Percentiles rank a stretch among this genome's conserved stretches.
These are phyloP conservation scores for Cephus spinipes DNA, from an alignment of 2,888 invertebrate species.

Conservation along the genomic window DNA sequence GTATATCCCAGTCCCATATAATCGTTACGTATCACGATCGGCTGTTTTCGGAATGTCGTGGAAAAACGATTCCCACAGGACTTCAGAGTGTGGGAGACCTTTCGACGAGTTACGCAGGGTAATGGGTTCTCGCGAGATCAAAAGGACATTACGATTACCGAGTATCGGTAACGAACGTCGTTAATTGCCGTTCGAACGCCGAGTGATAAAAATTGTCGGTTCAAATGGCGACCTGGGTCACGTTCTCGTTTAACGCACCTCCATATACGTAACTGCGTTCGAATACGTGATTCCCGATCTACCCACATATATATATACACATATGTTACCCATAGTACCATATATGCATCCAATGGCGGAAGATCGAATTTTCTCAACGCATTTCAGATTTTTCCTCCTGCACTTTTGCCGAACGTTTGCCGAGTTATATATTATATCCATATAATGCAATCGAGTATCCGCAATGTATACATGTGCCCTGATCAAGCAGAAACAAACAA, in stretches of 20 bases:
- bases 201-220: background rate
- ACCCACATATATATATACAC: too few relatives aligned
- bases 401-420: background rate
- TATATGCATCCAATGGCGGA: background rate
- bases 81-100: background rate
- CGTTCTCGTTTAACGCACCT: background rate
- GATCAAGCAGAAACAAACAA: background rate
- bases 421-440: background rate
- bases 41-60: background rate
- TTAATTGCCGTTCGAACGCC: background rate
- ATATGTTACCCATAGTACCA: background rate
- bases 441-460: background rate
- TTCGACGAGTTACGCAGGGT: background rate
- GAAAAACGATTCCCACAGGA: background rate
- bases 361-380: background rate
- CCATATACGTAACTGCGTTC: background rate
- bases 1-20: background rate
- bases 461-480: background rate
- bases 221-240: background rate
- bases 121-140: background rate
- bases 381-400: background rate
- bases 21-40: background rate
- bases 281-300: too few relatives aligned
- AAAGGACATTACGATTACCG: conserved; percentile 3
- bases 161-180: conserved; percentile 2